Evolutionary conservation across 2,797 vertebrate genomes (phyloP), one percentile per base, ranked within the genome.

Genomic region (Enteromius unitaeniatus): DNA sequence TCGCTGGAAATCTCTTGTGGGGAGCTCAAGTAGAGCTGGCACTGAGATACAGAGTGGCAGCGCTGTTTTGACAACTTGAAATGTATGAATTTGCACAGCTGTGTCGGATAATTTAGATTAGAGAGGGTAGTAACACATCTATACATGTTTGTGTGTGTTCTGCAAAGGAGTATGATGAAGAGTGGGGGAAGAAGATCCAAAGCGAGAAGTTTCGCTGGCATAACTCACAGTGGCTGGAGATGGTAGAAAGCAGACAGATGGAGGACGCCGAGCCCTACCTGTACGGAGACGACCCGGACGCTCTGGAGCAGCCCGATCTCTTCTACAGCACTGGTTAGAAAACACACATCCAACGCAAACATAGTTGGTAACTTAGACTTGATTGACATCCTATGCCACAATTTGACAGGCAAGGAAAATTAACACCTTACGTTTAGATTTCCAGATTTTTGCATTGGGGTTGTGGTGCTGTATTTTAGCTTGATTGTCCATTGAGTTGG

Each of bases 151-250:
- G 67, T 69, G 49, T 81, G 58, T 79, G 79, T 82, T 58, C 40
- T 77, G 21, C 55, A 3, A 84, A 99, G 97, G 97, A 98, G 90
- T 98, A 98, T 37, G 97, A 99, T 85, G 96, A 97, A 87, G 97
- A 98, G 89, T 98, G 97, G 97, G 97, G 97, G 31, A 95, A 95
- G 90, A 99, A 98, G 91, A 98, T 99, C 86, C 97, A 99, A 90
- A 97, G 96, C 0, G 97, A 98, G 88, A 99, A 98, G 89, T 99
- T 99, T 70, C 95, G 97, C 37, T 99, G 97, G 96, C 96, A 98
- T 89, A 99, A 98, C 92, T 97, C 97, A 51, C 97, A 98, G 90
- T 99, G 97, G 97, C 80, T 99, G 86, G 97, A 98, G 90, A 98
- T 99, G 97, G 97, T 98, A 3, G 97, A 98, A 92, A 97, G 95